Evolutionary conservation across 1,140 invertebrate genomes (phyloP), one percentile per base, ranked within the genome.

Genomic region (Brachionus calyciflorus): DNA sequence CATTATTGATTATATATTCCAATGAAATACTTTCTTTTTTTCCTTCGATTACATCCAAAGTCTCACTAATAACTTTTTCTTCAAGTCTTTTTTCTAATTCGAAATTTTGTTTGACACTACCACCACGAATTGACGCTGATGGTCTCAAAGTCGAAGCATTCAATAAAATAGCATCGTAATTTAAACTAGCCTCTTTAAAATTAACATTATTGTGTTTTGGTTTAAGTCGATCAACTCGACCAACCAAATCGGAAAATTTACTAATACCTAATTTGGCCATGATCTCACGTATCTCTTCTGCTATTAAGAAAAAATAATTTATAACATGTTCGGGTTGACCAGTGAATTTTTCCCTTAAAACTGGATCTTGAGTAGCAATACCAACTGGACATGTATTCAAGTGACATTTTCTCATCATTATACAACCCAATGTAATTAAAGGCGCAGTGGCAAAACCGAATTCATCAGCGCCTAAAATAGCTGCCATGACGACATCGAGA

Each of bases 371-470:
- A 0, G 96, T 99, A 1, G 96, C 96, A 81, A 99, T 93, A 78
- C 96, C 96, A 68, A 99, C 96, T 0, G 96, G 96, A 82, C 96
- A 99, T 26, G 96, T 99, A 85, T 99, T 99, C 76, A 99, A 87
- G 85, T 99, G 96, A 83, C 96, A 99, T 84, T 99, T 99, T 65
- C 96, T 88, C 96, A 99, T 99, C 96, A 99, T 98, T 6, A 95
- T 99, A 82, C 96, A 99, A 9, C 96, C 90, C 84, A 99, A 89
- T 0, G 92, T 93, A 83, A 99, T 98, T 46, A 99, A 86, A 0
- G 96, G 96, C 4, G 96, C 96, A 12, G 96, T 99, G 82, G 93
- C 96, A 83, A 98, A 94, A n/a, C 96, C 96, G 86, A 98, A 95
- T 86, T 99, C 96, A 86, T 99, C 96, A 10, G 96, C 96, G 49